Base-by-base conservation (phyloP, 2,888 invertebrate species). In the Lamproptera curius region DNA sequence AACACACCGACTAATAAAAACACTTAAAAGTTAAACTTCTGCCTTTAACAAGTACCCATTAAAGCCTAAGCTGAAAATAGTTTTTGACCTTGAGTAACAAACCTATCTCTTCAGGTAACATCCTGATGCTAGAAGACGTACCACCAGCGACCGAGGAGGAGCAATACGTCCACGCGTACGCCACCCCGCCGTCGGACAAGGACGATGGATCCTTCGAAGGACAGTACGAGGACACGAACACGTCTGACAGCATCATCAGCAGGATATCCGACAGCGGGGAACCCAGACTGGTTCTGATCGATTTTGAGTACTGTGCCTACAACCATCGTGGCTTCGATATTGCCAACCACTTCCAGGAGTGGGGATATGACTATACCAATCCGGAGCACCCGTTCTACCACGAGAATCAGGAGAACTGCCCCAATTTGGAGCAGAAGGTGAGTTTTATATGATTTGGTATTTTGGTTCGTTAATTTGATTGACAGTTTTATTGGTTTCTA, bases 281-380 rank as follows among this genome's bases (percentile, higher is more conserved):
- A 43, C 91, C 92, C 0, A 90, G 91, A 55, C 77, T 96, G 23
- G 93, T 94, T 11, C 88, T 96, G 17, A 96, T 96, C 65, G 98
- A 98, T 74, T 98, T 96, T 72, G 97, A 98, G 79, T 98, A 97
- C 71, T 97, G 97, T 76, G 95, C 97, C 0, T 98, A 98, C 80
- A 97, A 98, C 72, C 17, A 16, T 11, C 89, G 97, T 42, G 97
- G 94, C 0, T 98, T 97, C 76, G 98, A 98, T 76, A 86, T 98
- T 41, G 97, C 97, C 2, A 98, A 98, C 78, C 98, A 98, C 68
- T 97, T 98, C 73, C 90, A 95, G 54, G 98, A 98, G 74, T 96
- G 97, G 96, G 91, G 91, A 1, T 95, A 95, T 69, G 96, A 97
- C 69, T 97, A 98, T 75, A 95, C 93, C 0, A 91, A 92, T 49